Percentiles rank a stretch among this genome's conserved stretches.
Conservation (phyloP, 2,888 invertebrate species). For the Pandemis corylana region DNA sequence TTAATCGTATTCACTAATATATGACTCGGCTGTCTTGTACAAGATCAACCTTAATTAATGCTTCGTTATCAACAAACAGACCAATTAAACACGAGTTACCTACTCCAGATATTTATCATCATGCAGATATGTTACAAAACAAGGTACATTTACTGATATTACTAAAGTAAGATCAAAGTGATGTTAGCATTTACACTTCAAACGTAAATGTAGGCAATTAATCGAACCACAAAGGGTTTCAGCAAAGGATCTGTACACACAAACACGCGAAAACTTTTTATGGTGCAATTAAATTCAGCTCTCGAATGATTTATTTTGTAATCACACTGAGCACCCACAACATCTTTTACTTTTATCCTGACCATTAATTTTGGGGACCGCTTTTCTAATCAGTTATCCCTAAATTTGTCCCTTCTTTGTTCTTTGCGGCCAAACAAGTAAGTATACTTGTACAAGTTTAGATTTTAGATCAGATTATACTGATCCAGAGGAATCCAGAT, state of each 20-base stretch:
- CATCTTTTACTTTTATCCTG: constrained; percentile 25
- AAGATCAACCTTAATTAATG: neutral
- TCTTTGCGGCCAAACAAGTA: neutral
- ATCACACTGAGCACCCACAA: constrained; percentile 8
- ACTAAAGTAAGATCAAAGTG: constrained; percentile 38
- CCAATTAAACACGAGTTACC: neutral
- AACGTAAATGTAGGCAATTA: constrained; percentile 37
- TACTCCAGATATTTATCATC: constrained; percentile 4
- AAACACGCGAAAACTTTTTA: constrained; percentile 37
- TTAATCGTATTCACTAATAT: neutral
- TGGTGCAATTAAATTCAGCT: constrained; percentile 31
- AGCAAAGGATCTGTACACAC: constrained; percentile 38
- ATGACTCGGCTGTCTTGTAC: neutral
- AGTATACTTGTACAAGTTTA: neutral
- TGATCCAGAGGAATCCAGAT: neutral
- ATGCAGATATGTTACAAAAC: constrained; percentile 15
- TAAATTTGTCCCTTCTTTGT: neutral
- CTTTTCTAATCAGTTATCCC: constrained; percentile 15
- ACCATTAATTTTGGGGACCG: constrained; percentile 17
- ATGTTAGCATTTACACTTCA: constrained; percentile 37
- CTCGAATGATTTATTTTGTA: constrained; percentile 59
- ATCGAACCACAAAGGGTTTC: constrained; percentile 35
- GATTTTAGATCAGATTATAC: neutral
- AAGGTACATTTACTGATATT: constrained; percentile 8
- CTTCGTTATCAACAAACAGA: neutral